These are phyloP conservation scores for Otis tarda DNA, from an alignment of 2,113 vertebrate species.

Conservation along the genomic window DNA sequence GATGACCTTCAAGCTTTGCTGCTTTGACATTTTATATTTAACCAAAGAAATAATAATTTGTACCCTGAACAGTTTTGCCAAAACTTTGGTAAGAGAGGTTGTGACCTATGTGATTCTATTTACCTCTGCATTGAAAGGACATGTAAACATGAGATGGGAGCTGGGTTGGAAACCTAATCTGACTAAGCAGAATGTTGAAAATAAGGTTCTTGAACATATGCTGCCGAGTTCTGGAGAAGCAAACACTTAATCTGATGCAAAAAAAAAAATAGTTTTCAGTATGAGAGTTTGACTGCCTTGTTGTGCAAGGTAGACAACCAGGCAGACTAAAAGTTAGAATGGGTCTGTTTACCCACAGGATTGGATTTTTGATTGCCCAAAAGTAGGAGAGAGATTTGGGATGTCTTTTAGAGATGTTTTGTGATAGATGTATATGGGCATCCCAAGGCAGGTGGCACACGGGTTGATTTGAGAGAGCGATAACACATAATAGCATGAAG, in stretches of 20 bases:
- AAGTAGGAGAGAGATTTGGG: background rate
- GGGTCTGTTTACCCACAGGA: background rate
- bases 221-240: background rate
- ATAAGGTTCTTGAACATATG: background rate
- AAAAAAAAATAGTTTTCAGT: background rate
- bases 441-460: background rate
- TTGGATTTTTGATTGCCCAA: background rate
- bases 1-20: background rate
- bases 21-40: background rate
- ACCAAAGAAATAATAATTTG: background rate
- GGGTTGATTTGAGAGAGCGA: background rate
- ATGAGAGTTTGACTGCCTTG: background rate
- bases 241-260: background rate
- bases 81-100: background rate
- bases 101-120: background rate
- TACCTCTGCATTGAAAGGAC: background rate
- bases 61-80: background rate
- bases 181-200: background rate
- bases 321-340: background rate
- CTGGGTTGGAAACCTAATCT: background rate
- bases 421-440: background rate
- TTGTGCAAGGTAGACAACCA: background rate
- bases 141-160: background rate
- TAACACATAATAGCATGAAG: background rate
- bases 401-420: background rate